Evolutionary conservation across 2,113 vertebrate species (phyloP).

Genomic region (Pardalotus punctatus): DNA sequence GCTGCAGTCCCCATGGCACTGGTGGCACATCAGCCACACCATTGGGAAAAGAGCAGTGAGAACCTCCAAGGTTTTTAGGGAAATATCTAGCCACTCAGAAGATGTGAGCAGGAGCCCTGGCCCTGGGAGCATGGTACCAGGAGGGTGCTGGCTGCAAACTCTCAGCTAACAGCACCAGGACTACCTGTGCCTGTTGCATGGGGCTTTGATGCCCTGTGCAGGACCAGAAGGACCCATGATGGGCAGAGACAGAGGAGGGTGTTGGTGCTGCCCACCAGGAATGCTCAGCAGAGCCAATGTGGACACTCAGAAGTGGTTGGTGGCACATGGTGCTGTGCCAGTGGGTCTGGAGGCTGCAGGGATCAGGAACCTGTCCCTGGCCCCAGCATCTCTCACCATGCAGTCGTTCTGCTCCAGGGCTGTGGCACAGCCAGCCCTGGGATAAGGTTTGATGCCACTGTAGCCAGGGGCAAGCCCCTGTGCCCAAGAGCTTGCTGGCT

Average conservation of each 20-base stretch:
- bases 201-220: not conserved
- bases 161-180: not conserved
- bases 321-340: fast-evolving
- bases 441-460: not conserved
- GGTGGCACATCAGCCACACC: not conserved
- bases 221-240: fast-evolving
- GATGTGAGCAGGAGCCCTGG: not conserved
- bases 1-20: not conserved
- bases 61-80: not conserved
- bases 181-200: not conserved
- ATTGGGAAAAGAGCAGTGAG: fast-evolving
- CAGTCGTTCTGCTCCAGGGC: not conserved
- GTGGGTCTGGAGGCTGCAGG: not conserved
- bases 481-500: fast-evolving
- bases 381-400: fast-evolving
- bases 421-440: not conserved
- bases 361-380: not conserved
- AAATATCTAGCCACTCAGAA: not conserved
- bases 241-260: not conserved
- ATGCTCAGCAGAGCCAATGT: fast-evolving
- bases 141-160: not conserved
- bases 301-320: not conserved
- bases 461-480: not conserved
- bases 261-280: not conserved
- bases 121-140: fast-evolving